Evolutionary conservation across 2,797 vertebrate genomes (phyloP), one percentile per base, ranked within the genome.

Genomic region (Odontamblyopus lacepedii): DNA sequence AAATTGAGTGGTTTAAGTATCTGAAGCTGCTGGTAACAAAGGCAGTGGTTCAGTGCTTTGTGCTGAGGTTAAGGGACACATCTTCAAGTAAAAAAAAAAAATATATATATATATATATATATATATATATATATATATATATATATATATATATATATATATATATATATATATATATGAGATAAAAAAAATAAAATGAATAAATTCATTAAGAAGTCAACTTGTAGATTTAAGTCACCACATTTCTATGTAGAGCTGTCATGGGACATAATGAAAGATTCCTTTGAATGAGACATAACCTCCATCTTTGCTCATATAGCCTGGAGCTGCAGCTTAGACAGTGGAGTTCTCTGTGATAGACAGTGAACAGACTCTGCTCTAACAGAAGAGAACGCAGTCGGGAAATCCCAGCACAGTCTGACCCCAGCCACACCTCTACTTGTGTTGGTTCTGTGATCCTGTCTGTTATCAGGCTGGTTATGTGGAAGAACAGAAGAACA

Each of bases 401-500:
- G 32, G 73, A 64, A 73, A 50, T 71, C 69, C 59, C 78, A 16
- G 35, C 6, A 16, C n/a, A 44, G 6, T 77, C 70, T 63, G 41
- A 73, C 70, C 77, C 71, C 56, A 65, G 12, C n/a, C 15, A 15
- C 66, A 61, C 56, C 30, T 0, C 55, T 78, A 76, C 63, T 84
- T 57, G 70, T 60, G 77, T 75, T 79, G 75, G 75, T 53, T 70
- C 85, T 87, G 83, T 87, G 88, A 88, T 89, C 83, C 76, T 64
- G 83, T 89, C 86, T 75, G 2, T 70, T 73, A 88, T 90, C 85
- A 87, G 74, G 38, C 67, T 65, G 79, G 73, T 90, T 79, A 82
- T 77, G 48, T 80, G 80, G 80, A 90, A 90, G 86, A 89, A 78
- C 74, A 75, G 76, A 87, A 66, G 48, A 60, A 23, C 23, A 23